These are phyloP conservation scores for Capricornis sumatraensis DNA, from an alignment of 2,113 vertebrate genomes.

Conservation along the genomic window DNA sequence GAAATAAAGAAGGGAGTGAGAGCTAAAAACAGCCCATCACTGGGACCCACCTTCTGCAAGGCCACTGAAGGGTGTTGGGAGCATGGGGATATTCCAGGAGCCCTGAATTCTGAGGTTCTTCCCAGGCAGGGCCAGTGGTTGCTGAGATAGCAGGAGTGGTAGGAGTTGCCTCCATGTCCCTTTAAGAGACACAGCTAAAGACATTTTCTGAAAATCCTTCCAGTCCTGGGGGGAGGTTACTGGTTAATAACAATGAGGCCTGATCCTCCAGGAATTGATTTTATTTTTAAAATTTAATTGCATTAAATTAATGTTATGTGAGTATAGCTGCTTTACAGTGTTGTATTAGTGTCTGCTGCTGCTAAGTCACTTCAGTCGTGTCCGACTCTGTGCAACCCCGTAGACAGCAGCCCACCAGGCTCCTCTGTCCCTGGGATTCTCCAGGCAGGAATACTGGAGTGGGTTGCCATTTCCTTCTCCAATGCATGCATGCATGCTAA, in stretches of 20 bases:
- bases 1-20: background rate
- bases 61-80: background rate
- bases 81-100: background rate
- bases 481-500: background rate
- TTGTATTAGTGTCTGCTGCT: background rate
- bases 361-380: accelerated
- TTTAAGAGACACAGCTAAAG: background rate
- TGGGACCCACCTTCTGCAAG: background rate
- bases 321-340: background rate
- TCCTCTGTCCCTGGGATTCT: background rate
- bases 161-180: background rate
- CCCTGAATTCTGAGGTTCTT: background rate
- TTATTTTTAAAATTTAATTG: background rate
- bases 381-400: accelerated
- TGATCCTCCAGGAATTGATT: background rate
- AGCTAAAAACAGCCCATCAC: background rate
- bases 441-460: background rate
- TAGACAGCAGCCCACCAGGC: accelerated
- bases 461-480: background rate
- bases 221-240: background rate
- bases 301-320: background rate
- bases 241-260: background rate
- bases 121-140: background rate
- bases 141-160: background rate
- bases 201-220: background rate